These are phyloP conservation scores for Oedothorax gibbosus DNA, from an alignment of 1,140 invertebrate genomes.

Conservation along the genomic window DNA sequence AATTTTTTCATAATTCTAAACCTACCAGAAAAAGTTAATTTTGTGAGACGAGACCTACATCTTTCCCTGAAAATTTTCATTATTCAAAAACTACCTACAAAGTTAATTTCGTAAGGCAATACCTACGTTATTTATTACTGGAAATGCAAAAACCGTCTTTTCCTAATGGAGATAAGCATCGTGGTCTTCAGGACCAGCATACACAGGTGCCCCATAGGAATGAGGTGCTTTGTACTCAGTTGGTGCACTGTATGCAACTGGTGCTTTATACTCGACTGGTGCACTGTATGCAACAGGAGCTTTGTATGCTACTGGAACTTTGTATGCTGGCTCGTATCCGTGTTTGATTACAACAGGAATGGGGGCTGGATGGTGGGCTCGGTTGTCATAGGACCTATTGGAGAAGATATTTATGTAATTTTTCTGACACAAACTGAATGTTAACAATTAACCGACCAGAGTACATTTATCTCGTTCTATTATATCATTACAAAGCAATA, in stretches of 20 bases:
- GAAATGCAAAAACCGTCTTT: not conserved
- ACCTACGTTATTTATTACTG: not conserved
- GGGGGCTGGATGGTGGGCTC: not conserved
- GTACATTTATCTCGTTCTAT: no score
- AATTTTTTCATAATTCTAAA: no score
- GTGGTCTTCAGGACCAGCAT: conserved; percentile 33
- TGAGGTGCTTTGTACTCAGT: not conserved
- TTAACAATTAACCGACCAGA: no score
- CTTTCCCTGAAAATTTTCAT: no score
- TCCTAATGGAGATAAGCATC: conserved; percentile 26
- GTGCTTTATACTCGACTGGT: not conserved
- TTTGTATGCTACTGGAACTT: not conserved
- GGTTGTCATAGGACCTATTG: not conserved
- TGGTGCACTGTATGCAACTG: not conserved
- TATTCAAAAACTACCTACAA: not conserved
- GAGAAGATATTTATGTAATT: no score
- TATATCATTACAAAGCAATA: no score
- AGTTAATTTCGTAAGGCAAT: not conserved
- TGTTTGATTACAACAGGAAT: conserved; percentile 1
- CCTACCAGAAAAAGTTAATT: no score
- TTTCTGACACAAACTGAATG: no score
- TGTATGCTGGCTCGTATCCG: not conserved
- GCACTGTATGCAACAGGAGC: not conserved
- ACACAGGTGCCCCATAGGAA: not conserved
- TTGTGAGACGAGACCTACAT: no score